Base-by-base conservation (phyloP, 2,888 invertebrate genomes). In the Hymenopus coronatus region DNA sequence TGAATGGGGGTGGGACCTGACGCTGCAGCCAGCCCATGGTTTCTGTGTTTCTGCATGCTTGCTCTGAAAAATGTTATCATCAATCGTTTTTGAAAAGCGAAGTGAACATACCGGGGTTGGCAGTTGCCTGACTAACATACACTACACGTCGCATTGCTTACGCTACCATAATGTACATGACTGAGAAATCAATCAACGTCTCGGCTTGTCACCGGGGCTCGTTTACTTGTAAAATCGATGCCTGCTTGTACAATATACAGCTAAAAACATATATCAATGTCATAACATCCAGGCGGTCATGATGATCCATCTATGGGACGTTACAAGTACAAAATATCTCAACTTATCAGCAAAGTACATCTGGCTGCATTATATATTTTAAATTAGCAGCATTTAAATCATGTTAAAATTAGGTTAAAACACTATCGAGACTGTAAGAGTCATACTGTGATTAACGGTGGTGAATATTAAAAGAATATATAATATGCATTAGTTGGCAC, bases 241-340 rank as follows among this genome's bases (percentile, higher is more conserved):
- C 83, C 83, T 88, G 88, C 83, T 83, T 89, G 83, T 33, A 89
- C 83, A 87, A 89, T 89, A 88, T 89, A 88, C 46, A 88, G 88
- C 90, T 93, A 93, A 92, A 92, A 93, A 92, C 93, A 93, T 93
- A 93, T 93, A 93, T 93, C 93, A 93, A 92, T 93, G 93, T 93
- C 93, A 93, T 90, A 91, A 89, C 89, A 89, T 87, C 87, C 86
- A 93, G 9, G 30, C 30, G 28, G 8, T 28, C 87, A 40, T 40
- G 40, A 40, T 40, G 40, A 40, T 40, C 40, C 40, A 40, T 40
- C 40, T 40, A 40, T 12, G 40, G 40, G 40, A 40, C 12, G 40
- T 12, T 40, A 40, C 40, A 40, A 40, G 40, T 6, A 40, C 40
- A 40, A 40, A 40, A 40, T 40, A 40, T 40, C 40, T 40, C 40